These are phyloP conservation scores for Zapornia atra DNA, from an alignment of 2,113 vertebrate genomes.

Conservation along the genomic window DNA sequence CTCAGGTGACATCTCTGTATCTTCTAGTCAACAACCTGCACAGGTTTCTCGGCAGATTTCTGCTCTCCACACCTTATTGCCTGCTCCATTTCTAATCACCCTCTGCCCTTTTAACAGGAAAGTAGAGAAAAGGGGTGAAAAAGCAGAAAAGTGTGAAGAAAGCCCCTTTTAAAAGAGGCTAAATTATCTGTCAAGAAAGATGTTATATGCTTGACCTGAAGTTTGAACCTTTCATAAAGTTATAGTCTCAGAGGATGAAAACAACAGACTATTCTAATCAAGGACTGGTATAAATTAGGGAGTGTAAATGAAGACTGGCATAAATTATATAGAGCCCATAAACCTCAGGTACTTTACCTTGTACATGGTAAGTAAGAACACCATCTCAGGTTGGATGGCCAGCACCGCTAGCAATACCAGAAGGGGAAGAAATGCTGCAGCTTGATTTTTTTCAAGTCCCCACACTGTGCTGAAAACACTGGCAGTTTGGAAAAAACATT, in stretches of 20 bases:
- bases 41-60: not conserved
- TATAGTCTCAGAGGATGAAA: not conserved
- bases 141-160: not conserved
- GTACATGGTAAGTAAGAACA: accelerated
- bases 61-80: not conserved
- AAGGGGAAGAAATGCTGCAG: not conserved
- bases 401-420: not conserved
- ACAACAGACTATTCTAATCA: not conserved
- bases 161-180: not conserved
- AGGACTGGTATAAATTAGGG: not conserved
- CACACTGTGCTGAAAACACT: not conserved
- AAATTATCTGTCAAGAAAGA: not conserved
- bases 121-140: not conserved
- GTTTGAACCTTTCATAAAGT: not conserved
- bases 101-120: not conserved
- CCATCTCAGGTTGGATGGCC: accelerated
- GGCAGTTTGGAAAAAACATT: not conserved
- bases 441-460: not conserved
- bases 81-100: not conserved
- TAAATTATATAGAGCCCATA: accelerated
- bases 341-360: not conserved
- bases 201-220: not conserved
- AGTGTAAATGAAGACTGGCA: not conserved
- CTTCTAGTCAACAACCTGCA: not conserved
- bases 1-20: not conserved